A percentile compares a stretch with the other conserved stretches of the same genome.
These are phyloP conservation scores for Pagetopsis macropterus DNA, from an alignment of 2,797 vertebrate species.

Conservation along the genomic window DNA sequence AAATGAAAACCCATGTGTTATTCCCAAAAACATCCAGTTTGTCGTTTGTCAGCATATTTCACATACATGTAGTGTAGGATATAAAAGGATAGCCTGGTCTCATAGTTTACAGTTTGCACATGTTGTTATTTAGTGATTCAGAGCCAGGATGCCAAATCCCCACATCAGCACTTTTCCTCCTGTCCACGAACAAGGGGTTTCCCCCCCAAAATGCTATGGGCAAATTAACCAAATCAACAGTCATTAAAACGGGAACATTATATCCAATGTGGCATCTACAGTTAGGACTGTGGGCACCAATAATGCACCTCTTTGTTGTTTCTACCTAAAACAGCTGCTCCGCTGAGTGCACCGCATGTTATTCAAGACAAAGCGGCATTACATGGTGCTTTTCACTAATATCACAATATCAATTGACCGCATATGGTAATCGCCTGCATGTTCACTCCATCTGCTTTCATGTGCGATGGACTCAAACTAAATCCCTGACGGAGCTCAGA, in stretches of 20 bases:
- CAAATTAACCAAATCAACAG: conserved; percentile 72
- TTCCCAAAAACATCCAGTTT: conserved; percentile 15
- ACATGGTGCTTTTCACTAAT: conserved; percentile 71
- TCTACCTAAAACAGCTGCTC: conserved; percentile 78
- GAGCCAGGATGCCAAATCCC: conserved; percentile 64
- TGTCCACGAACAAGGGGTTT: conserved; percentile 66
- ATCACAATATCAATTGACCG: conserved; percentile 75
- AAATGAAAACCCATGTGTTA: neutral
- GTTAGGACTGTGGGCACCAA: conserved; percentile 54
- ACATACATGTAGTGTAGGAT: neutral
- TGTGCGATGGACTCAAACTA: conserved; percentile 68
- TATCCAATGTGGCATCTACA: conserved; percentile 63
- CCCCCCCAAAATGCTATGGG: conserved; percentile 59
- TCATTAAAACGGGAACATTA: conserved; percentile 72
- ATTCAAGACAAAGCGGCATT: conserved; percentile 77
- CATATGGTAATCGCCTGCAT: conserved; percentile 75
- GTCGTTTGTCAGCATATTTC: conserved; percentile 15
- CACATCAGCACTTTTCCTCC: conserved; percentile 64
- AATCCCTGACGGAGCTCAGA: conserved; percentile 61
- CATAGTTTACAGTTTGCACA: conserved; percentile 54
- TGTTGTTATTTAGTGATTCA: conserved; percentile 74
- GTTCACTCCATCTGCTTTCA: conserved; percentile 69
- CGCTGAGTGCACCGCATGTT: conserved; percentile 58
- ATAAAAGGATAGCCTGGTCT: conserved; percentile 38
- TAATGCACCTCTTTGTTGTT: conserved; percentile 67